Percentiles rank a stretch among this genome's conserved stretches.
Evolutionary conservation across 2,888 invertebrate species (phyloP).

Genomic region (Cataglyphis cursor): DNA sequence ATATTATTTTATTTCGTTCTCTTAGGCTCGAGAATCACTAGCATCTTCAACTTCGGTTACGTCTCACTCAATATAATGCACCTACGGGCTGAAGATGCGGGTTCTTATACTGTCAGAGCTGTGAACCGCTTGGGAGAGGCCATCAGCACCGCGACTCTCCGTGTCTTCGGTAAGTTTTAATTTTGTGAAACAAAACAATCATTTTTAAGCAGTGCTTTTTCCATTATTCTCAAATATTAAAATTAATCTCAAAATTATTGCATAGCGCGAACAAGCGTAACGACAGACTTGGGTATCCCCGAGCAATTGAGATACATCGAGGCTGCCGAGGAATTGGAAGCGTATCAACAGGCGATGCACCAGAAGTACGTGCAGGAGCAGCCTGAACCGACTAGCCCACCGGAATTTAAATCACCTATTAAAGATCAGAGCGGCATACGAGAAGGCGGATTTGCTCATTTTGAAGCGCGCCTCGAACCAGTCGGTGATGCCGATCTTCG

Average conservation of each 20-base stretch:
- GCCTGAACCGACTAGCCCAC: constrained; percentile 93
- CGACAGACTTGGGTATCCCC: constrained; percentile 95
- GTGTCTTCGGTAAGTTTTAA: constrained; percentile 88
- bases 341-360: constrained; percentile 94
- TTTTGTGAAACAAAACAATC: background rate
- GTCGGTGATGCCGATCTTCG: constrained; percentile 95
- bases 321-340: constrained; percentile 96
- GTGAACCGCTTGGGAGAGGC: constrained; percentile 97
- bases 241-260: background rate
- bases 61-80: constrained; percentile 99
- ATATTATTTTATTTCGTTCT: constrained; percentile 10
- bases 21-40: constrained; percentile 95
- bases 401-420: constrained; percentile 96
- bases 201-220: background rate
- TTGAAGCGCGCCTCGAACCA: constrained; percentile 97
- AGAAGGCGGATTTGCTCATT: constrained; percentile 98
- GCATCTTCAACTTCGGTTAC: constrained; percentile 99
- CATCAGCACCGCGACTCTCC: constrained; percentile 93
- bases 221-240: background rate
- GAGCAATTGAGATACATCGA: constrained; percentile 97
- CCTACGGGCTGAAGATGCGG: constrained; percentile 99
- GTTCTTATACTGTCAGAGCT: constrained; percentile 97
- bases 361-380: constrained; percentile 93
- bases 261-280: constrained; percentile 92
- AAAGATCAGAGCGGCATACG: constrained; percentile 95